Conservation (phyloP, 2,888 invertebrate genomes). For the Lissocephala sabroskyi region DNA sequence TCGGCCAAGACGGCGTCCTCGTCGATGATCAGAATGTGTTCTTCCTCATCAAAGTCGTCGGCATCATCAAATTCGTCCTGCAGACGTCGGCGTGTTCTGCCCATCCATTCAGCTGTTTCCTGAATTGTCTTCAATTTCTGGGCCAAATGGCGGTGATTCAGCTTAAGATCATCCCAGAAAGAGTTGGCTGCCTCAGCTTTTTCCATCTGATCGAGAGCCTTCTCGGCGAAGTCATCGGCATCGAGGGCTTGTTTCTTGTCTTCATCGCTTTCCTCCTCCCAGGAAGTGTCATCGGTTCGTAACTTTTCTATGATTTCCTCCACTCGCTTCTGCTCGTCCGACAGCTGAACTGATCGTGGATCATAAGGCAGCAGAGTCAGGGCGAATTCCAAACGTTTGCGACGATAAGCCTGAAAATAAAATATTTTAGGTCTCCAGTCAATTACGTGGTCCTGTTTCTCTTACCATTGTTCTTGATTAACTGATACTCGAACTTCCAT, state of each 20-base stretch:
- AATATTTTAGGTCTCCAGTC: no score
- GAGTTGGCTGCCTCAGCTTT: conserved; percentile 18
- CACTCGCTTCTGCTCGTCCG: conserved; percentile 31
- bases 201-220: conserved; percentile 39
- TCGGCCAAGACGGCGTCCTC: conserved; percentile 15
- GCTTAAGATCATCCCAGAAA: background rate
- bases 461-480: conserved; percentile 46
- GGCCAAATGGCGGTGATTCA: background rate
- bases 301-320: conserved; percentile 36
- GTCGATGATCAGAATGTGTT: conserved; percentile 11
- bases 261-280: conserved; percentile 26
- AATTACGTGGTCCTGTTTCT: background rate
- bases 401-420: conserved; percentile 33
- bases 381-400: conserved; percentile 43
- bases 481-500: no score
- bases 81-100: conserved; percentile 9
- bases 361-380: conserved; percentile 39
- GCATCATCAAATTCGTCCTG: background rate
- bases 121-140: conserved; percentile 30
- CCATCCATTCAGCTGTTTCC: conserved; percentile 40
- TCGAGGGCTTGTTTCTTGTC: conserved; percentile 16
- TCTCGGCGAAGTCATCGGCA: conserved; percentile 38
- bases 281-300: conserved; percentile 17
- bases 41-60: background rate
- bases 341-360: conserved; percentile 13